A percentile compares a stretch with the other conserved stretches of the same genome.
phyloP scores from a whole-genome alignment of 1,140 invertebrate species.

The Cydia strobilella region DNA sequence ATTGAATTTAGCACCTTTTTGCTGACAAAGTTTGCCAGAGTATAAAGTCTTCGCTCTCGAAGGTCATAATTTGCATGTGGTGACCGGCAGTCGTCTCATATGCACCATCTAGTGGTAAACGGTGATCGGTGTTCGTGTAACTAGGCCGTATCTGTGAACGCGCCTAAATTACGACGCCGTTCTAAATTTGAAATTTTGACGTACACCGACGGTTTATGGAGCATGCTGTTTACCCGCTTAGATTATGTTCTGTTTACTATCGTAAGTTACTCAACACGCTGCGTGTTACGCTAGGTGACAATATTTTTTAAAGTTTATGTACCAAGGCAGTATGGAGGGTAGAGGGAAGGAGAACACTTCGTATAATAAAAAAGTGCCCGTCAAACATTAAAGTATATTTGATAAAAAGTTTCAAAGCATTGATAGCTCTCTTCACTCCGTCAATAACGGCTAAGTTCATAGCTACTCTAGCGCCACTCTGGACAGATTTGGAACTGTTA shows the following conservation, averaged over 20 bases:
- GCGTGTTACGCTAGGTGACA: background rate
- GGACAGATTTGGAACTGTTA: too few relatives aligned
- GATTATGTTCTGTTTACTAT: slow-evolving; percentile 22
- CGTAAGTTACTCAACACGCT: slow-evolving; percentile 5
- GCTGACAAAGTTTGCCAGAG: too few relatives aligned
- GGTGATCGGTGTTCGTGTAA: background rate
- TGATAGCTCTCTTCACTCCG: too few relatives aligned
- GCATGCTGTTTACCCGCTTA: background rate
- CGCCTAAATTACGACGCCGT: slow-evolving; percentile 25
- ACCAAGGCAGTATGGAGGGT: background rate
- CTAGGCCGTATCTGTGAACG: slow-evolving; percentile 22
- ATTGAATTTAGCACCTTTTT: too few relatives aligned
- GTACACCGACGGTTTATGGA: slow-evolving; percentile 14
- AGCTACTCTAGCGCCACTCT: too few relatives aligned
- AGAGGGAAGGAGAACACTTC: too few relatives aligned
- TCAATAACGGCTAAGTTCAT: too few relatives aligned
- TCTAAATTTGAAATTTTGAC: slow-evolving; percentile 29
- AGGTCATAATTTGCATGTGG: too few relatives aligned
- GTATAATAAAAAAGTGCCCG: too few relatives aligned
- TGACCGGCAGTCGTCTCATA: background rate
- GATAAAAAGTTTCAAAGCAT: too few relatives aligned
- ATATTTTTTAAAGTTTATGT: background rate
- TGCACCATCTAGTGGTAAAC: background rate
- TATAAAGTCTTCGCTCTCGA: too few relatives aligned
- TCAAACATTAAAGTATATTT: too few relatives aligned